phyloP scores from a whole-genome alignment of 2,888 invertebrate species.

The Rotaria macrura region DNA sequence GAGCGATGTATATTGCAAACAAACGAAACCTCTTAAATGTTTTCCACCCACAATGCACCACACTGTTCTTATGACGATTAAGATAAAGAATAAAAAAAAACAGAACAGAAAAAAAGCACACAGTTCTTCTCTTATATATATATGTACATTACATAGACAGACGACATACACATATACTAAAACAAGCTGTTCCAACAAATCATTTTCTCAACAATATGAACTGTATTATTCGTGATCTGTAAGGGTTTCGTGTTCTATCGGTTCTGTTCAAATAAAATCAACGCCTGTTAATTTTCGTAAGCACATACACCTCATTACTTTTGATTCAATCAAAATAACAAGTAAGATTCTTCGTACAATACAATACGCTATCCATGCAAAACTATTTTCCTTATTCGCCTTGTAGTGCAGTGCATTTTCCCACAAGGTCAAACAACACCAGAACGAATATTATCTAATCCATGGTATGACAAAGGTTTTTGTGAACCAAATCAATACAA shows the following conservation, averaged over 20 bases:
- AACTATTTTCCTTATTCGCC: too few relatives aligned
- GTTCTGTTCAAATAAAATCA: neutral
- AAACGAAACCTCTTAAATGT: neutral
- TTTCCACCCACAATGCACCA: neutral
- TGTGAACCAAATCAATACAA: slow-evolving; percentile 60
- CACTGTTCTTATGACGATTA: neutral
- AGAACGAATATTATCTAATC: slow-evolving; percentile 46
- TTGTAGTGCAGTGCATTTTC: neutral
- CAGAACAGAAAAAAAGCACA: neutral
- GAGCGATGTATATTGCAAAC: neutral
- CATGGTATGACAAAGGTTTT: slow-evolving; percentile 96
- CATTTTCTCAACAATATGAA: neutral
- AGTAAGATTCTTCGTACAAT: neutral
- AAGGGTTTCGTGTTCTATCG: neutral
- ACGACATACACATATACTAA: neutral
- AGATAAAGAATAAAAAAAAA: neutral
- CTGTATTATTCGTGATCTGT: neutral
- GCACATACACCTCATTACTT: neutral
- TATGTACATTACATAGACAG: neutral
- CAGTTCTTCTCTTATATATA: neutral
- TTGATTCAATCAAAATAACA: neutral
- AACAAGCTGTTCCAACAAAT: neutral
- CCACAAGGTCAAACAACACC: neutral
- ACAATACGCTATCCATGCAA: neutral
- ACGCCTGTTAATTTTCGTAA: neutral